Base-by-base conservation (phyloP, 2,888 invertebrate species). In the Aphidius colemani region DNA sequence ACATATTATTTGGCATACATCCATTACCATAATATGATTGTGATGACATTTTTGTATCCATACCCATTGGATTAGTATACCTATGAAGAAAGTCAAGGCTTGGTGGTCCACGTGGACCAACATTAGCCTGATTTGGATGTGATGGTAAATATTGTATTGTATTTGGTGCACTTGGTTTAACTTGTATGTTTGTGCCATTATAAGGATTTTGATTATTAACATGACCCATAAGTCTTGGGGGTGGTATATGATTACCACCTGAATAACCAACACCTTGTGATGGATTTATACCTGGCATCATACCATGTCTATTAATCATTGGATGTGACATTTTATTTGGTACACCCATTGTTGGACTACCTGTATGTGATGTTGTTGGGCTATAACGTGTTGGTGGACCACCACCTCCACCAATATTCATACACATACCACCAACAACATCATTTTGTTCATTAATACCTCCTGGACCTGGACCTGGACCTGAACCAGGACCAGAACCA, bases 131-230 rank as follows among this genome's bases (percentile, higher is more conserved):
- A 79, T 95, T 95, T n/a, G 96, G 94, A 83, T 96, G 88, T 59
- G 96, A 94, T 30, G 98, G 98, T 82, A 97, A 88, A 86, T 98
- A 98, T 85, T 98, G 97, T 80, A 98, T 98, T 46, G 98, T 98
- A 83, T 98, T 98, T 0, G 98, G 97, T 9, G 97, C 96, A 82
- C 94, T 96, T 8, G 97, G 93, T 84, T 97, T 97, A 40, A 98
- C 96, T 84, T 95, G 94, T 50, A 95, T 92, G 82, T 94, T 96
- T 53, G 91, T 88, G 70, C 90, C 90, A 74, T 90, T 90, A 76
- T 89, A 89, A 3, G 87, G 86, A 76, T 85, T 87, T 3, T 83
- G 82, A 7, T 83, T 82, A 13, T 78, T 77, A 48, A 80, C 77
- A 9, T 73, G 75, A 0, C 74, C 67, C 76, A 80, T 80, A 3